These are phyloP conservation scores for Protonibea diacanthus DNA, from an alignment of 2,797 vertebrate species.

Conservation along the genomic window DNA sequence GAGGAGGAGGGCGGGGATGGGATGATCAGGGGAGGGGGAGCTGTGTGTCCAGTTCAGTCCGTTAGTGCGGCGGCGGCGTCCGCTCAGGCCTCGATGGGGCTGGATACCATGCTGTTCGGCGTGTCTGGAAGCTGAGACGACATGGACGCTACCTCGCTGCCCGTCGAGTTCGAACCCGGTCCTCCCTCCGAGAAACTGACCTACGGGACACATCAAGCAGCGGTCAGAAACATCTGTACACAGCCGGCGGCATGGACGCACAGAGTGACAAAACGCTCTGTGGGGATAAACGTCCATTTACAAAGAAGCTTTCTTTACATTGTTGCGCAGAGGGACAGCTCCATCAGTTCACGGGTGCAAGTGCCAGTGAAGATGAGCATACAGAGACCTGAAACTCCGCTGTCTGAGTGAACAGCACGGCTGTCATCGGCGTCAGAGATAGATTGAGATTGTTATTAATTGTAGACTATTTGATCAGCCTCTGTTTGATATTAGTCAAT, in stretches of 20 bases:
- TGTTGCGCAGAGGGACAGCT: not conserved
- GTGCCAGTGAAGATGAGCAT: not conserved
- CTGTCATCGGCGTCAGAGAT: not conserved
- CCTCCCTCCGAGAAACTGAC: conserved; percentile 98
- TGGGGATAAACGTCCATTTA: not conserved
- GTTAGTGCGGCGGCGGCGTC: conserved; percentile 87
- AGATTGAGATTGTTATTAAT: not conserved
- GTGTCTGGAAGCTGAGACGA: conserved; percentile 99
- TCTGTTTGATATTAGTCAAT: not conserved
- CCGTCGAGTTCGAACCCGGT: conserved; percentile 97
- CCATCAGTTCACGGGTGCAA: not conserved
- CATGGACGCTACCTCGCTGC: conserved; percentile 99
- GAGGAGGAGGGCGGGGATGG: conserved; percentile 30
- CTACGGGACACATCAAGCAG: conserved; percentile 70
- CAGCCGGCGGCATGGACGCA: not conserved
- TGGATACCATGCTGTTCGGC: conserved; percentile 99
- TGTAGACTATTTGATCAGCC: not conserved
- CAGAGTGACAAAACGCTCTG: not conserved
- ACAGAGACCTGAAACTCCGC: not conserved
- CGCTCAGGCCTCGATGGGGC: conserved; percentile 97
- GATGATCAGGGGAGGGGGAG: conserved; percentile 22
- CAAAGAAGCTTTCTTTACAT: not conserved
- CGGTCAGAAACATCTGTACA: conserved; percentile 6
- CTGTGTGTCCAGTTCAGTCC: conserved; percentile 87
- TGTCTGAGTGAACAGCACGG: not conserved